Evolutionary conservation across 2,888 invertebrate species (phyloP).

Genomic region (Plebejus anna): DNA sequence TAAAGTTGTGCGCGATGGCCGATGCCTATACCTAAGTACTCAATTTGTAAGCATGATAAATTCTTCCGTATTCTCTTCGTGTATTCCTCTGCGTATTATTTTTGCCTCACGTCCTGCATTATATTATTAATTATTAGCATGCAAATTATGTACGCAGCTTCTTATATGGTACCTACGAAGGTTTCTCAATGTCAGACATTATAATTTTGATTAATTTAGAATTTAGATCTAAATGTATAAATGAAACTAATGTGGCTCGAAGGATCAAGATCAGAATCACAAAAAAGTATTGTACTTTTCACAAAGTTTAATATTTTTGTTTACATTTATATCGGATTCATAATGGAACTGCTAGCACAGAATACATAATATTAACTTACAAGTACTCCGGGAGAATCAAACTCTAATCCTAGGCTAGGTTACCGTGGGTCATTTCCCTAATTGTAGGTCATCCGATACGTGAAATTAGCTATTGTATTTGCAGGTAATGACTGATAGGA

Average conservation of each 20-base stretch:
- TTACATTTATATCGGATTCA: background rate
- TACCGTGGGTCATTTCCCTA: background rate
- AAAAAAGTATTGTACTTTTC: background rate
- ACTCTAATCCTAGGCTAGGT: background rate
- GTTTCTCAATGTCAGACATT: background rate
- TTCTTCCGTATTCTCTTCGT: background rate
- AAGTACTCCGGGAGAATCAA: background rate
- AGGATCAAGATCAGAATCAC: background rate
- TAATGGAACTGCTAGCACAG: background rate
- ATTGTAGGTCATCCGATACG: background rate
- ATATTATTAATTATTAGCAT: conserved; percentile 21
- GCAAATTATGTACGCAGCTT: background rate
- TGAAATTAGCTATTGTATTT: conserved; percentile 15
- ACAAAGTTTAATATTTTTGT: background rate
- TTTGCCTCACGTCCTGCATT: conserved; percentile 1
- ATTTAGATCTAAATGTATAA: background rate
- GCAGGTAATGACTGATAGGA: background rate
- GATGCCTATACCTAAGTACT: too few species aligned
- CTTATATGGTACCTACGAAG: background rate
- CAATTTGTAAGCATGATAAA: background rate
- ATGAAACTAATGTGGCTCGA: background rate
- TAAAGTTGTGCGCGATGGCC: too few species aligned
- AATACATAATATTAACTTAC: too few species aligned
- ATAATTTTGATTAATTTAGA: background rate
- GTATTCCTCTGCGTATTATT: conserved; percentile 10